A percentile compares a stretch with the other conserved stretches of the same genome.
These are phyloP conservation scores for Sphenodon punctatus DNA, from an alignment of 2,797 vertebrate species.

Conservation along the genomic window DNA sequence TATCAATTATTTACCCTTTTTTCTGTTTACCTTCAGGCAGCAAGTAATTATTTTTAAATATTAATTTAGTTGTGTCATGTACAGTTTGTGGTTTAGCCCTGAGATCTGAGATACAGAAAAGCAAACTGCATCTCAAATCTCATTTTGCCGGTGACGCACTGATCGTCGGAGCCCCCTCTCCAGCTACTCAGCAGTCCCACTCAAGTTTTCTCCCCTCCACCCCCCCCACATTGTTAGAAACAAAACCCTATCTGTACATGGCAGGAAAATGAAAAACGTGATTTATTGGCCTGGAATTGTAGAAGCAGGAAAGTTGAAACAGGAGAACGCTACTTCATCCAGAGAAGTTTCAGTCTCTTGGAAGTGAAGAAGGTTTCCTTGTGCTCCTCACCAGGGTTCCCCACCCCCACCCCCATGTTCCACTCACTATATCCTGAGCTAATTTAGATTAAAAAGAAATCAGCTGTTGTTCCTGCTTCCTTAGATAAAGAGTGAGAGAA, in stretches of 20 bases:
- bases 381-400: background rate
- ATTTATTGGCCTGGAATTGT: background rate
- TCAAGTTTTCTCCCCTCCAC: conserved; percentile 26
- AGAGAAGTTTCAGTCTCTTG: background rate
- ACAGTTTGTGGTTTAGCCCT: conserved; percentile 73
- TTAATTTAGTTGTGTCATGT: conserved; percentile 88
- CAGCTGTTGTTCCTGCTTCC: conserved; percentile 9
- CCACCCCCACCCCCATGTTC: background rate
- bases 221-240: conserved; percentile 25
- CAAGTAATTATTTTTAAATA: conserved; percentile 90
- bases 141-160: conserved; percentile 23
- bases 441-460: background rate
- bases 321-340: background rate
- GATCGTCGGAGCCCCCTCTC: conserved; percentile 20
- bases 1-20: conserved; percentile 88
- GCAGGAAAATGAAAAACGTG: background rate
- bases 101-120: conserved; percentile 61
- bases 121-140: conserved; percentile 63
- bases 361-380: background rate
- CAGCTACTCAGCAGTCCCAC: conserved; percentile 35
- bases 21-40: conserved; percentile 84
- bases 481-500: no score
- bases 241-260: background rate
- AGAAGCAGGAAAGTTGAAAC: conserved; percentile 14
- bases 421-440: background rate